phyloP scores from a whole-genome alignment of 2,888 invertebrate species.

The Campoplex nolae region DNA sequence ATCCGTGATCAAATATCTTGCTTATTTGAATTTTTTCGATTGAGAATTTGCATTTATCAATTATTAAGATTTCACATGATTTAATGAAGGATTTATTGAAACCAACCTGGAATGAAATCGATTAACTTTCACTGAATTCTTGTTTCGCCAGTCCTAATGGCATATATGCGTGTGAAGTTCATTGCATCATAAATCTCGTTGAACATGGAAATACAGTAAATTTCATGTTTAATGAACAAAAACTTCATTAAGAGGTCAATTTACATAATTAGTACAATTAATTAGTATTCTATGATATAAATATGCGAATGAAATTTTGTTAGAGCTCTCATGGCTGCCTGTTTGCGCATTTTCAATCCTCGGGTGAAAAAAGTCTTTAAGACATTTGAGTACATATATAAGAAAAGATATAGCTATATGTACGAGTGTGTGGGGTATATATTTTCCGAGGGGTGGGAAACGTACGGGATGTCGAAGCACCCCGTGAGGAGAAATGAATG shows the following conservation, averaged over 20 bases:
- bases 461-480: slow-evolving; percentile 56
- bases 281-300: not conserved
- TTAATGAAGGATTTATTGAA: not conserved
- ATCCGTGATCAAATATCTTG: not conserved
- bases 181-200: not conserved
- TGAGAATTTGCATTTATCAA: not conserved
- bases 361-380: slow-evolving; percentile 27
- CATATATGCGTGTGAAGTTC: not conserved
- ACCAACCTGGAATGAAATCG: too few species aligned
- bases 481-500: slow-evolving; percentile 41
- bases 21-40: not conserved
- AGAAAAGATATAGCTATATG: not conserved
- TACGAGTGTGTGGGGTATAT: not conserved
- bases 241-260: slow-evolving; percentile 8
- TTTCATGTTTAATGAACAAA: not conserved
- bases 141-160: not conserved
- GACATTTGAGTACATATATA: slow-evolving; percentile 26
- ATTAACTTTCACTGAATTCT: not conserved
- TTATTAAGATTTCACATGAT: not conserved
- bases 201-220: not conserved
- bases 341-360: slow-evolving; percentile 10
- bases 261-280: not conserved
- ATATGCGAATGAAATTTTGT: not conserved
- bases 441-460: slow-evolving; percentile 51
- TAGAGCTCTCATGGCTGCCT: not conserved